These are phyloP conservation scores for Ornithoptera alexandrae DNA, from an alignment of 2,888 invertebrate genomes.

Conservation along the genomic window DNA sequence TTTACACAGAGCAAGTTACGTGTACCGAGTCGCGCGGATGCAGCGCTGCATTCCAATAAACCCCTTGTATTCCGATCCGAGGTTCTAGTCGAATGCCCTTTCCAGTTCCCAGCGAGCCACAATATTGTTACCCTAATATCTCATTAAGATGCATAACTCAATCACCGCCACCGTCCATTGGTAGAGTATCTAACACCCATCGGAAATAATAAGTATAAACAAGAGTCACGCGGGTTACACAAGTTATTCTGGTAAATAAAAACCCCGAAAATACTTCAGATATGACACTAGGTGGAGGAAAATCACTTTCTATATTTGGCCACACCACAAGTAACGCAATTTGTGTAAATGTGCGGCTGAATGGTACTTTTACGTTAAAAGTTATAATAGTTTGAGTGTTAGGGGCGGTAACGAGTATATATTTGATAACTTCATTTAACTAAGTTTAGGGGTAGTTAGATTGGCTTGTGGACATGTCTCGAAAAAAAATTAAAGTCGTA, in stretches of 20 bases:
- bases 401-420: neutral
- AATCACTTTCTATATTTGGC: constrained; percentile 17
- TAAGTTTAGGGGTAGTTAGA: no score
- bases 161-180: constrained; percentile 9
- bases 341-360: neutral
- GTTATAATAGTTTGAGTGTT: constrained; percentile 12
- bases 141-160: constrained; percentile 40
- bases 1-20: constrained; percentile 7
- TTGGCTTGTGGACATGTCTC: no score
- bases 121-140: constrained; percentile 21
- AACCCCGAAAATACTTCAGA: constrained; percentile 6
- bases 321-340: constrained; percentile 3
- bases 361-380: constrained; percentile 3
- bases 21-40: neutral
- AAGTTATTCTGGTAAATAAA: constrained; percentile 16
- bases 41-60: constrained; percentile 31
- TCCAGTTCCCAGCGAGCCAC: constrained; percentile 25
- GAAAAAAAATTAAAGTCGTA: no score
- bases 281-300: constrained; percentile 4
- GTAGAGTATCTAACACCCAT: constrained; percentile 3
- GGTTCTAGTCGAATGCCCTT: constrained; percentile 42
- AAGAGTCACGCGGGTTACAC: neutral
- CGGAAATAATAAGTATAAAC: neutral
- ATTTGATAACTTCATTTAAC: no score
- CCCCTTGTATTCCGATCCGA: constrained; percentile 53